These are phyloP conservation scores for Sphenopsis melanotis DNA, from an alignment of 2,797 vertebrate species.

Conservation along the genomic window DNA sequence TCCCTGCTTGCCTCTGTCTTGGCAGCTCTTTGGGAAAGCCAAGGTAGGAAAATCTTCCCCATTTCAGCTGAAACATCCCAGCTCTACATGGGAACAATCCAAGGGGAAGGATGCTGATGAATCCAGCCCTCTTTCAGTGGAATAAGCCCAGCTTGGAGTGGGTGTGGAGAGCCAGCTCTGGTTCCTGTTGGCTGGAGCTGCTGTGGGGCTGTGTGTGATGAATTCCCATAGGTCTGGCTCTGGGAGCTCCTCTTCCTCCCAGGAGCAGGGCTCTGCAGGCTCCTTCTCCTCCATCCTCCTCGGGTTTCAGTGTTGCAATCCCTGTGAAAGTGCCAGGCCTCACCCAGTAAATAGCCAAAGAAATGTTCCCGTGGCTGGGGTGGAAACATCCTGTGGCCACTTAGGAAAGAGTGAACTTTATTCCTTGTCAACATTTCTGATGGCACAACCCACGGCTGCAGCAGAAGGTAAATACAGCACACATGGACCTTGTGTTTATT, in stretches of 20 bases:
- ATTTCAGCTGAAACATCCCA: background rate
- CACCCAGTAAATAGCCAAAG: conserved; percentile 16
- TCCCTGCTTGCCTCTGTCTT: background rate
- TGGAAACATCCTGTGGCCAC: conserved; percentile 48
- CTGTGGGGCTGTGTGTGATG: background rate
- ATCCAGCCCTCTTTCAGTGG: background rate
- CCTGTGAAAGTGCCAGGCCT: conserved; percentile 10
- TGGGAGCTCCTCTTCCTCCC: background rate
- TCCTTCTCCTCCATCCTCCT: background rate
- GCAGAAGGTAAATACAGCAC: conserved; percentile 3
- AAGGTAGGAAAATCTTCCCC: background rate
- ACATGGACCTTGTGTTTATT: background rate
- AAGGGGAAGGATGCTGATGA: background rate
- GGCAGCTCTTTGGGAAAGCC: background rate
- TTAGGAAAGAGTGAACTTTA: conserved; percentile 59
- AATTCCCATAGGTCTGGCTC: background rate
- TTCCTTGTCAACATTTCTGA: conserved; percentile 35
- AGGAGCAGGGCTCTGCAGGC: background rate
- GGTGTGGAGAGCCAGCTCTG: background rate
- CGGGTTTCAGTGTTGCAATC: conserved; percentile 26
- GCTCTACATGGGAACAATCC: background rate
- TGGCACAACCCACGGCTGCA: background rate
- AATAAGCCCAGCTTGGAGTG: background rate
- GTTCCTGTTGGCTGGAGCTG: background rate
- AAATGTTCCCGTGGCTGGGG: conserved; percentile 34